Evolutionary conservation across 2,113 vertebrate genomes (phyloP).

Genomic region (Sapayoa aenigma): DNA sequence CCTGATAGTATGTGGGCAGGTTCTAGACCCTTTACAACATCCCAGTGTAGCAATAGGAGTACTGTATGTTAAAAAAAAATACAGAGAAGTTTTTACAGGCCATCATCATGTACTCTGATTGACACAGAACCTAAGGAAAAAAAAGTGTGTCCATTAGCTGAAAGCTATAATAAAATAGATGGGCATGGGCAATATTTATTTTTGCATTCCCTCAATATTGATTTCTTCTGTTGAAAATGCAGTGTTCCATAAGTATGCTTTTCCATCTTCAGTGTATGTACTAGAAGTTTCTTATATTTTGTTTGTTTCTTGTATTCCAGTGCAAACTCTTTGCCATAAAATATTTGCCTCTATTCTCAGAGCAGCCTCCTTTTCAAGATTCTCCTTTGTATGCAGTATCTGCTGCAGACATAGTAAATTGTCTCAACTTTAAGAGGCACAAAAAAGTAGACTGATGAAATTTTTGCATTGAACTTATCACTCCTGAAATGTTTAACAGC

Average conservation of each 20-base stretch:
- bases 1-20: not conserved
- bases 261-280: not conserved
- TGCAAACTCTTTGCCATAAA: not conserved
- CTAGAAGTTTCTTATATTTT: not conserved
- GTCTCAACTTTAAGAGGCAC: not conserved
- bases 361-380: not conserved
- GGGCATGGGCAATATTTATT: not conserved
- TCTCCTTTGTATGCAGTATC: not conserved
- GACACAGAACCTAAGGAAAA: not conserved
- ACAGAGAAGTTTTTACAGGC: not conserved
- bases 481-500: not conserved
- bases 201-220: not conserved
- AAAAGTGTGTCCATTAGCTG: not conserved
- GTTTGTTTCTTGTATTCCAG: not conserved
- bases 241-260: not conserved
- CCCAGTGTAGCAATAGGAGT: not conserved
- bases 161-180: not conserved
- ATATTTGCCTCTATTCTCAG: rapidly evolving
- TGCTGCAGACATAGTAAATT: not conserved
- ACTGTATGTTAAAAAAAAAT: not conserved
- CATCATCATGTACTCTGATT: not conserved
- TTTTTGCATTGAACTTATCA: not conserved
- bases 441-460: not conserved
- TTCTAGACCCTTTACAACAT: not conserved
- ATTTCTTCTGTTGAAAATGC: not conserved